Base-by-base conservation (phyloP, 2,888 invertebrate genomes). In the Shargacucullia verbasci region DNA sequence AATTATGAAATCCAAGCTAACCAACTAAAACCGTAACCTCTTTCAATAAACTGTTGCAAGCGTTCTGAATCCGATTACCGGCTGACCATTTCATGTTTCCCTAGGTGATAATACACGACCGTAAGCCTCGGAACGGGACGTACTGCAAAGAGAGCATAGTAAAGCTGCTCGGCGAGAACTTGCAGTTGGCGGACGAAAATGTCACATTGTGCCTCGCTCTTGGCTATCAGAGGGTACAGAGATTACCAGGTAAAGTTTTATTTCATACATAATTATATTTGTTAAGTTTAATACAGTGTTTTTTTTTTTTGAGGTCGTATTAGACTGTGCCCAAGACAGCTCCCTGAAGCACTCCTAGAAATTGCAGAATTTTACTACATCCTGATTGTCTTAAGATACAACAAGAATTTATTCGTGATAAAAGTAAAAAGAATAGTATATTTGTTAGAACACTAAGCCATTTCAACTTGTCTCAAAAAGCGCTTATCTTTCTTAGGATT, bases 81-180 rank as follows among this genome's bases (percentile, higher is more conserved):
- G 11, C 52, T 57, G 63, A 49, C 57, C 48, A 80, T 83, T 48
- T 69, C 54, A 34, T 12, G 11, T 33, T 50, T 55, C 39, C 15
- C 43, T 71, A 94, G 94, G 92, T 94, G 48, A 94, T 94, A 78
- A 93, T 93, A 76, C 94, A 94, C 76, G 94, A 94, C 59, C 87
- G 94, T 55, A 93, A 93, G 70, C 94, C 94, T 12, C 85, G 94
- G 0, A 94, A 94, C 67, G 94, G 94, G 37, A 93, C 93, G 0
- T 93, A 91, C 73, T 94, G 93, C 77, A 93, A 93, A 73, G 94
- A 94, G 76, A 93, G 85, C 70, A 94, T 94, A 69, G 90, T 94
- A 27, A 94, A 94, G 76, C 83, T 93, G 8, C 86, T 94, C 12
- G 93, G 94, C 0, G 93, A 94, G 67, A 94, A 93, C 71, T 76